Evolutionary conservation across 2,888 invertebrate species (phyloP), one percentile per base, ranked within the genome.

Genomic region (Piscicola geometra): DNA sequence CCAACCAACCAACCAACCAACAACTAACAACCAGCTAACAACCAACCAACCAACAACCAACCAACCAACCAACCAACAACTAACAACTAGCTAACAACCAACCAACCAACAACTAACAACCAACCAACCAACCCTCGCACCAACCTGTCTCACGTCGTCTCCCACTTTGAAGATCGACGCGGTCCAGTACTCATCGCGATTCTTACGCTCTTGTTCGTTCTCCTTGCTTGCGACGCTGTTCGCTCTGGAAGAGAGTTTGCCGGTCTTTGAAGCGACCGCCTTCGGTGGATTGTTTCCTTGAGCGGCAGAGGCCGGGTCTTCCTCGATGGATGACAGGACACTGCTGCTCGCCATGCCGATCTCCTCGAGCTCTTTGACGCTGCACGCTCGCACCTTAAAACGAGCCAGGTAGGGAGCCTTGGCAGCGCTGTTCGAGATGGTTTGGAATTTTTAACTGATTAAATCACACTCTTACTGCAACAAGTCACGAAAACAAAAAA

Each of bases 361-460:
- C 21, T 81, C 82, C 84, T 98, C 97, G 85, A 98, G 88, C 82
- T 95, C 94, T 0, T 90, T 90, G 71, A 99, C 95, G 32, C 97
- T 97, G 85, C 94, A 95, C 79, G 90, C 90, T 78, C 91, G 89
- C 0, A 99, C 98, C 80, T 92, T 90, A 86, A 99, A 99, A 76
- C 93, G 87, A 0, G 99, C 98, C 81, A 99, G 87, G 86, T 94
- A 99, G 0, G 99, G 99, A 0, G 99, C 99, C 85, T 99, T 99
- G 0, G 99, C 99, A 0, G 99, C 99, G 87, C 98, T 90, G 81
- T n/a, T n/a, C n/a, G n/a, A n/a, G n/a, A n/a, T n/a, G n/a, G n/a
- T n/a, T n/a, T n/a, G n/a, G n/a, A n/a, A n/a, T n/a, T n/a, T n/a
- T n/a, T n/a, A n/a, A n/a, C n/a, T n/a, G n/a, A n/a, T n/a, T n/a